Conservation (phyloP, 2,888 invertebrate species). For the Malacosoma neustria region DNA sequence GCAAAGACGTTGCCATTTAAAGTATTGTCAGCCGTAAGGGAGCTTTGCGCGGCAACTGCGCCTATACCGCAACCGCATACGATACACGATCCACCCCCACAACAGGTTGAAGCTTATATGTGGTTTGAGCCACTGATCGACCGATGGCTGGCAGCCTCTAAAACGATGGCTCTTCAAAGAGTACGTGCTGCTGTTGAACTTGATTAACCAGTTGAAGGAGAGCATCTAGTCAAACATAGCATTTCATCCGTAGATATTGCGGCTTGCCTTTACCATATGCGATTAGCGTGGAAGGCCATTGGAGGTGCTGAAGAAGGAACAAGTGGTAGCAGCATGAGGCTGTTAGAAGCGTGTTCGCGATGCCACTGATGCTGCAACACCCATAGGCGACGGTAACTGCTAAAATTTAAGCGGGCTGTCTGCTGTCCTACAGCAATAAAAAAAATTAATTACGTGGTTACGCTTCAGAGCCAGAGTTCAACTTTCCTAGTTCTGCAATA, state of each 20-base stretch:
- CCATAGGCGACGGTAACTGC: no score
- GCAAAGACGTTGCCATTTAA: slow-evolving; percentile 82
- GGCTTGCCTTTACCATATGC: slow-evolving; percentile 82
- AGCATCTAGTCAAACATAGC: slow-evolving; percentile 91
- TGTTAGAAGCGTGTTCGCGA: slow-evolving; percentile 86
- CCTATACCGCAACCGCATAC: slow-evolving; percentile 62
- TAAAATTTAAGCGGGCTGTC: no score
- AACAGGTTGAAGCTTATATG: slow-evolving; percentile 60
- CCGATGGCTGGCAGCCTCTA: slow-evolving; percentile 92
- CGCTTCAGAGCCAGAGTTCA: no score
- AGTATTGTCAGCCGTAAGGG: slow-evolving; percentile 85
- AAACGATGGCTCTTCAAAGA: slow-evolving; percentile 84
- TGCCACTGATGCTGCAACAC: no score
- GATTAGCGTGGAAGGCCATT: slow-evolving; percentile 94
- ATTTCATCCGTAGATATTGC: slow-evolving; percentile 93
- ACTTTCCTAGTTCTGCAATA: no score
- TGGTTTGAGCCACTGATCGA: slow-evolving; percentile 94
- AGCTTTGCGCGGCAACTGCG: slow-evolving; percentile 68
- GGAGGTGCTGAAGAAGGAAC: slow-evolving; percentile 93
- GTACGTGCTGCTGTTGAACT: slow-evolving; percentile 69
- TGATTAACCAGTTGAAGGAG: slow-evolving; percentile 85
- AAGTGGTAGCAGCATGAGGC: slow-evolving; percentile 77
- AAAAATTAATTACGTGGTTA: no score
- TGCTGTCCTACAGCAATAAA: no score
- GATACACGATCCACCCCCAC: slow-evolving; percentile 58